A percentile compares a stretch with the other conserved stretches of the same genome.
phyloP scores from a whole-genome alignment of 2,888 invertebrate genomes.

The Nudaria mundana region DNA sequence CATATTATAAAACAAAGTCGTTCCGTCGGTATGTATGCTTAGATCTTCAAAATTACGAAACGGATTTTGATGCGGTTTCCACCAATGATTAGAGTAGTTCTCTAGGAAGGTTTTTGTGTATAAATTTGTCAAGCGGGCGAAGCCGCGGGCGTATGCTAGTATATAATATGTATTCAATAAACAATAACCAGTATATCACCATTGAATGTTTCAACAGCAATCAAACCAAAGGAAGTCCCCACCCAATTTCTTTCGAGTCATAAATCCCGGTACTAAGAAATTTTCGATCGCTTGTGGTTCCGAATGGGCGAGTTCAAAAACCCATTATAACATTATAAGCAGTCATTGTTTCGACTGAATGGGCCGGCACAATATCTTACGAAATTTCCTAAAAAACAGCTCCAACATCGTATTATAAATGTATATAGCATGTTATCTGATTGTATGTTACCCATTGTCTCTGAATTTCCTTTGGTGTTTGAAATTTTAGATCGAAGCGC shows the following conservation, averaged over 20 bases:
- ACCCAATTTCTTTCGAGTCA: conserved; percentile 63
- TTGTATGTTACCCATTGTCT: conserved; percentile 61
- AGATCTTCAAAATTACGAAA: too few relatives aligned
- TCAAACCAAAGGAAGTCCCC: conserved; percentile 56
- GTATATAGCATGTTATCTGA: conserved; percentile 69
- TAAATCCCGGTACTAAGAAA: conserved; percentile 59
- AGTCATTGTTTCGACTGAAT: conserved; percentile 76
- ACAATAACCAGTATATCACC: conserved; percentile 17
- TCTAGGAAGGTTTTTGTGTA: too few relatives aligned
- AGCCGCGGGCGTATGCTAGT: too few relatives aligned
- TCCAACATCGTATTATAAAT: conserved; percentile 68
- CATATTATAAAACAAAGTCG: too few relatives aligned
- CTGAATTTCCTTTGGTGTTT: conserved; percentile 36
- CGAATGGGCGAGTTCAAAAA: conserved; percentile 72
- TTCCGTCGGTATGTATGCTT: too few relatives aligned
- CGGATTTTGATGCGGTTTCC: too few relatives aligned
- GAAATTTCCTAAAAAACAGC: conserved; percentile 75
- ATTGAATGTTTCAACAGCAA: conserved; percentile 24
- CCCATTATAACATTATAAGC: conserved; percentile 74
- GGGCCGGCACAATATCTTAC: conserved; percentile 76
- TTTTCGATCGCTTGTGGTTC: conserved; percentile 73
- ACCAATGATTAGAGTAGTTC: too few relatives aligned
- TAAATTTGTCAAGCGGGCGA: too few relatives aligned
- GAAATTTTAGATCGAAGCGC: conserved; percentile 31
- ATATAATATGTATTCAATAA: too few relatives aligned